Conservation (phyloP, 2,888 invertebrate species). For the Troglohyphantes excavatus region DNA sequence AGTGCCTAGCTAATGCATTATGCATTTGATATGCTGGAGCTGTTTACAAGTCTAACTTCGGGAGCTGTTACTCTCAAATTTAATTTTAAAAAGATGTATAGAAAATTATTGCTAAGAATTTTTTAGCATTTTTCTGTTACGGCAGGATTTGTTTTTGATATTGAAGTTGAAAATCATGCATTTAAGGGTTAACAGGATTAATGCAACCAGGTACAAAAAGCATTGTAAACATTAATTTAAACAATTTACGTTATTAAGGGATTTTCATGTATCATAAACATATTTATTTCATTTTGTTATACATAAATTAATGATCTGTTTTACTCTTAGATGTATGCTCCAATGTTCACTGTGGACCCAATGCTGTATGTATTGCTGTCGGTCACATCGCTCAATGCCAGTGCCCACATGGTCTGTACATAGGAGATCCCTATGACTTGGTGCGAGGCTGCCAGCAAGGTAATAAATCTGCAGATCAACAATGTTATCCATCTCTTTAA, state of each 20-base stretch:
- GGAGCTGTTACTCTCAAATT: too few relatives aligned
- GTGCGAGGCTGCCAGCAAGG: slow-evolving; percentile 84
- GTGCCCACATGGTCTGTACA: slow-evolving; percentile 92
- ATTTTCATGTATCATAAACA: too few relatives aligned
- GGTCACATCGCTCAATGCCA: slow-evolving; percentile 95
- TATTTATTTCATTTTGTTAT: too few relatives aligned
- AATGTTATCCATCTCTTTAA: background rate
- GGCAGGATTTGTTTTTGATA: too few relatives aligned
- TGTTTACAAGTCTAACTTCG: too few relatives aligned
- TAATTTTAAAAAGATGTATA: too few relatives aligned
- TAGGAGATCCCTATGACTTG: slow-evolving; percentile 92
- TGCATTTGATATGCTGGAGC: too few relatives aligned
- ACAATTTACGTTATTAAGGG: slow-evolving; percentile 51
- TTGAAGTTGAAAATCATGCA: too few relatives aligned
- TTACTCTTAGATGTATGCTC: slow-evolving; percentile 87
- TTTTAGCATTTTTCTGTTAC: too few relatives aligned
- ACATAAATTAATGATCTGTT: background rate
- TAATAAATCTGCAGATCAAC: slow-evolving; percentile 27
- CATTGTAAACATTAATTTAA: slow-evolving; percentile 79
- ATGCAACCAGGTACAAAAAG: slow-evolving; percentile 89
- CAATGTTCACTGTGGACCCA: slow-evolving; percentile 90
- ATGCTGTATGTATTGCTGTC: slow-evolving; percentile 93
- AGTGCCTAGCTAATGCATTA: too few relatives aligned
- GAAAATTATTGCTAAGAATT: too few relatives aligned
- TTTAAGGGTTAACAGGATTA: too few relatives aligned